Conservation (phyloP, 2,888 invertebrate species). For the Mythimna vitellina region DNA sequence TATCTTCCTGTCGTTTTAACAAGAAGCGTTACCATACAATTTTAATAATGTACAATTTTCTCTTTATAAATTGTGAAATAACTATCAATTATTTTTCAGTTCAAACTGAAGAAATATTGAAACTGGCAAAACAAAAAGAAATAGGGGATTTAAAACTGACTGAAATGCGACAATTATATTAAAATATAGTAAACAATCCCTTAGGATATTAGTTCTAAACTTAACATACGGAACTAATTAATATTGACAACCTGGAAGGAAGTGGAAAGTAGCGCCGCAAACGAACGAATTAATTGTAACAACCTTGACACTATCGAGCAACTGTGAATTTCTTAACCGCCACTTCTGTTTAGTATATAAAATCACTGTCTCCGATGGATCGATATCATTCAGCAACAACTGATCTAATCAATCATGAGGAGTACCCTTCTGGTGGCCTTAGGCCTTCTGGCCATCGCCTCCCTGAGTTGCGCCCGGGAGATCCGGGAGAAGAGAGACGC, state of each 20-base stretch:
- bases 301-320: slow-evolving; percentile 74
- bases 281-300: slow-evolving; percentile 55
- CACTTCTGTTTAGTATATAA: slow-evolving; percentile 75
- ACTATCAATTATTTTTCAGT: neutral
- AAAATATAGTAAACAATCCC: neutral
- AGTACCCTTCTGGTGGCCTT: slow-evolving; percentile 74
- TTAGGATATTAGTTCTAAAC: neutral
- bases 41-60: neutral
- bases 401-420: slow-evolving; percentile 76
- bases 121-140: neutral
- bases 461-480: slow-evolving; percentile 86
- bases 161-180: neutral
- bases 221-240: slow-evolving; percentile 22
- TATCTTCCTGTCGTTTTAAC: neutral
- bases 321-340: slow-evolving; percentile 73
- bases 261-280: slow-evolving; percentile 39
- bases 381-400: slow-evolving; percentile 71
- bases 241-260: slow-evolving; percentile 50
- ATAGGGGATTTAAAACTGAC: neutral
- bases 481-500: slow-evolving; percentile 83
- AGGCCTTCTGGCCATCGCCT: slow-evolving; percentile 86
- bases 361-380: slow-evolving; percentile 71
- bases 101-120: neutral
- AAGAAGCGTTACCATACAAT: neutral
- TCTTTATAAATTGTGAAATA: neutral